Evolutionary conservation across 2,113 vertebrate species (phyloP).

Genomic region (Asarcornis scutulata): DNA sequence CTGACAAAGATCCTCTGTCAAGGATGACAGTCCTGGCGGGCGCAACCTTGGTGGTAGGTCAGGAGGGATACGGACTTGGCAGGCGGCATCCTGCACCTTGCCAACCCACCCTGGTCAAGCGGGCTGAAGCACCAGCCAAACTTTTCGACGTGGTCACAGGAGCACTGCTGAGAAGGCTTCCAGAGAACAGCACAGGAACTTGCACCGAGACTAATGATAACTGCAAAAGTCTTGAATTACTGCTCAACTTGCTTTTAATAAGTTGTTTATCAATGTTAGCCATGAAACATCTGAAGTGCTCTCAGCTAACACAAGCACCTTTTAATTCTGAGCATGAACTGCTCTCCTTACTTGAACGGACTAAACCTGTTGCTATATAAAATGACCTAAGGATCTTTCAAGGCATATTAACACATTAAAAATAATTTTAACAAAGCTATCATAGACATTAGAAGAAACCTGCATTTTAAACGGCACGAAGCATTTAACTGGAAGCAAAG

Average conservation of each 20-base stretch:
- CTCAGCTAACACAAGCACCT: neutral
- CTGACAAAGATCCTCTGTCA: conserved; percentile 71
- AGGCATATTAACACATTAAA: neutral
- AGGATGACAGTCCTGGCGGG: conserved; percentile 61
- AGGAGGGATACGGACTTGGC: conserved; percentile 57
- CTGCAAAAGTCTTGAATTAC: neutral
- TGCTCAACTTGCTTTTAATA: neutral
- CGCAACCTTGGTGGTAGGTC: conserved; percentile 52
- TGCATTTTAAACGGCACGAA: neutral
- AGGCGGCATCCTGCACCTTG: neutral
- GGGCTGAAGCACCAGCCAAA: neutral
- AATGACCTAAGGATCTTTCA: neutral
- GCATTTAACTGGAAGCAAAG: neutral
- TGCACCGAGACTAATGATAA: neutral
- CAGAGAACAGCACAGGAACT: conserved; percentile 9
- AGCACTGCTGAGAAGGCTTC: neutral
- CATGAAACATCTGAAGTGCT: neutral
- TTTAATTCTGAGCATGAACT: neutral
- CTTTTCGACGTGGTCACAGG: conserved; percentile 12
- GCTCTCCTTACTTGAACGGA: neutral
- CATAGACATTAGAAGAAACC: neutral
- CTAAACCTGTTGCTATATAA: neutral
- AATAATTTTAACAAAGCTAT: neutral
- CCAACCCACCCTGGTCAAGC: conserved; percentile 53
- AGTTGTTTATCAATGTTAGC: neutral